Evolutionary conservation across 1,140 invertebrate genomes (phyloP), one percentile per base, ranked within the genome.

Genomic region (Bombus confusus): DNA sequence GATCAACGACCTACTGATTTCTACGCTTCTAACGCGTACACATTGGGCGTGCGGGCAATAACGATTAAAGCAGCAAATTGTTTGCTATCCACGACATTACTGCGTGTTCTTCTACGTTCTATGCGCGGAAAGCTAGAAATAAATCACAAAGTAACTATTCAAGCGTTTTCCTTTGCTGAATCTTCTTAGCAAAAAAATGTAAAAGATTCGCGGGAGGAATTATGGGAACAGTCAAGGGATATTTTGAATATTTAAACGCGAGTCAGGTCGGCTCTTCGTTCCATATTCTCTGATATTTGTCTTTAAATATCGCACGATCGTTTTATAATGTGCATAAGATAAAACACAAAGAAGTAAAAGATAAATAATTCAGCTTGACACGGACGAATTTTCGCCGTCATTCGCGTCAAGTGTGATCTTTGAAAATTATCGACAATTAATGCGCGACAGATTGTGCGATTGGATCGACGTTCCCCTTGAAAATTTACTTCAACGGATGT

Each of bases 1-100:
- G 83, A 84, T 78, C 76, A 84, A 84, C 76, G 83, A 79, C 76
- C 83, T 83, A 83, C 59, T 80, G 74, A 84, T 79, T 84, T 79
- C 82, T 78, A n/a, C 66, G 83, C 83, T 62, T 43, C 52, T 31
- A 71, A 71, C 47, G 31, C 28, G n/a, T 9, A 43, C 75, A 22
- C 31, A 79, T 69, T 12, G 34, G 28, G 9, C 74, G 28, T 34
- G 41, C 43, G 82, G 22, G 41, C 52, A 77, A 41, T 68, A 41
- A 68, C 28, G 41, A 68, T 83, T 41, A 52, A 57, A 77, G n/a
- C 57, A 41, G 62, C 28, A 47, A 77, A 77, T 77, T 75, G 72
- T 82, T 82, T 52, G 28, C n/a, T 52, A 39, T 57, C 25, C 66
- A 47, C 68, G 68, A 12, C 8, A 28, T 25, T 39, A 28, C 13